Conservation (phyloP, 2,797 vertebrate species). For the Lepus oiostolus region DNA sequence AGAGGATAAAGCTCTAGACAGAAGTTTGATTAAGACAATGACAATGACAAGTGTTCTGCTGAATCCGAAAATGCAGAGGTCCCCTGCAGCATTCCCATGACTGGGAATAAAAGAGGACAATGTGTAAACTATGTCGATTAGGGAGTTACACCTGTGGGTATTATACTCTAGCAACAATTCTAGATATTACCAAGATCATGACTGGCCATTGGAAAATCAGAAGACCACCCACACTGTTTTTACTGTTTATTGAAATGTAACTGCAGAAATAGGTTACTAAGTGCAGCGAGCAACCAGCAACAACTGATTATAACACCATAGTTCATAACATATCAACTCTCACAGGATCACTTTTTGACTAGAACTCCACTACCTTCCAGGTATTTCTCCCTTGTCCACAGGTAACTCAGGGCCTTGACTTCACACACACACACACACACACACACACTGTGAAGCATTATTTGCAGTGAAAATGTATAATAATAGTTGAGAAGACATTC, state of each 20-base stretch:
- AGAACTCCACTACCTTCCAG: neutral
- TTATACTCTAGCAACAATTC: neutral
- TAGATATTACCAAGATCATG: neutral
- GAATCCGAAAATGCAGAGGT: neutral
- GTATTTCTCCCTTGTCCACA: neutral
- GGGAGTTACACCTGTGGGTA: neutral
- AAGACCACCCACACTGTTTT: neutral
- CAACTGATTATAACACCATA: neutral
- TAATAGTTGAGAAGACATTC: neutral
- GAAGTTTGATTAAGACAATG: neutral
- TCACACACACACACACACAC: neutral
- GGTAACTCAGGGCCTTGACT: neutral
- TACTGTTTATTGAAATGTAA: neutral
- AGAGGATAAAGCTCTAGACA: neutral
- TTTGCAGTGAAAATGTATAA: neutral
- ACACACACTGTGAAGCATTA: neutral
- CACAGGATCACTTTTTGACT: neutral
- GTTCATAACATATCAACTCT: neutral
- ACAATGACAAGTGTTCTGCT: neutral
- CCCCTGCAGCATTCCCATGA: neutral
- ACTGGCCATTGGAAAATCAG: neutral
- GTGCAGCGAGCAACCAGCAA: neutral
- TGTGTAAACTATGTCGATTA: neutral
- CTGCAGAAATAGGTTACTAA: neutral
- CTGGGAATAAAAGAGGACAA: neutral